These are phyloP conservation scores for Chloropsis cyanopogon DNA, from an alignment of 2,113 vertebrate species.

Conservation along the genomic window DNA sequence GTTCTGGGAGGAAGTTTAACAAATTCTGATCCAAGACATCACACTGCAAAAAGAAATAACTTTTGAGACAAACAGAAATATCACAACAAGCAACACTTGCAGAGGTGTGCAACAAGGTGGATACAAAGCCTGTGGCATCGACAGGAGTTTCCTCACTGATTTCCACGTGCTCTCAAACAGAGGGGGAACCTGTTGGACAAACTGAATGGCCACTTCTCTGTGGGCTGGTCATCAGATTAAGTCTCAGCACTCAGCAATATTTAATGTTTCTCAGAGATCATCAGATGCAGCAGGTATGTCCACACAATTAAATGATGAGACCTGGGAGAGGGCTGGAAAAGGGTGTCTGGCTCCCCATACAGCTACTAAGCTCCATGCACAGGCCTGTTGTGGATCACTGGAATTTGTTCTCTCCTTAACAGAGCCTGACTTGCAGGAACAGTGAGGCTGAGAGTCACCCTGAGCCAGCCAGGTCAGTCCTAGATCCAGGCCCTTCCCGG, in stretches of 20 bases:
- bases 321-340: background rate
- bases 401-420: background rate
- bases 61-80: conserved; percentile 25
- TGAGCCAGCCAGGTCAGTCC: background rate
- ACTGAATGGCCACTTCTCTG: accelerated
- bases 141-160: background rate
- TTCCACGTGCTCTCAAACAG: background rate
- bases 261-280: background rate
- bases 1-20: conserved; percentile 84
- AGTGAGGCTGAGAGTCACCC: background rate
- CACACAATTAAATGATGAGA: accelerated
- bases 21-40: conserved; percentile 84
- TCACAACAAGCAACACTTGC: background rate
- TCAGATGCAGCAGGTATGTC: background rate
- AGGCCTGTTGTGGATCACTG: background rate
- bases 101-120: background rate
- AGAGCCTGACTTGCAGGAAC: background rate
- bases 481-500: accelerated
- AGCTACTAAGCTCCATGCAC: background rate
- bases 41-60: conserved; percentile 72
- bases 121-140: background rate
- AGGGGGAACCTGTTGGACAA: background rate
- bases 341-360: background rate
- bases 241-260: background rate
- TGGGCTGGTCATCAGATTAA: background rate